Evolutionary conservation across 2,888 invertebrate species (phyloP).

Genomic region (Argyresthia goedartella): DNA sequence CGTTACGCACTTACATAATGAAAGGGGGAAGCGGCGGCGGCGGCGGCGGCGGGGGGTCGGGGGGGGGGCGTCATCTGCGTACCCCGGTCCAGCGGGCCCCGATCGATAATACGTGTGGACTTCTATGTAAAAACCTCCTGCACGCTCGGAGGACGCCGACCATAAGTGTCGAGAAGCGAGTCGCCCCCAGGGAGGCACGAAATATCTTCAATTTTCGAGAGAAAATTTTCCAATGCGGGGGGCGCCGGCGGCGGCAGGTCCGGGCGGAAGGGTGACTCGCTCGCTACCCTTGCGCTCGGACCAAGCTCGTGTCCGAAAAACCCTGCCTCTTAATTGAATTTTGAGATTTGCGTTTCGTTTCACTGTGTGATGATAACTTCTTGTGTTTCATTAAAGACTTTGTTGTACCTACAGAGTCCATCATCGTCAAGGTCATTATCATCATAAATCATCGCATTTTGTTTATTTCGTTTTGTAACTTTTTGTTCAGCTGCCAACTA

Average conservation of each 20-base stretch:
- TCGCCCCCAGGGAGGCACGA: slow-evolving; percentile 65
- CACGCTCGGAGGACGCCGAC: slow-evolving; percentile 66
- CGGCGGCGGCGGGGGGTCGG: slow-evolving; percentile 39
- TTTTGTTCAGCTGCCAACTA: background rate
- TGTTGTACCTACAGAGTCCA: too few species aligned
- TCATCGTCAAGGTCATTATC: background rate
- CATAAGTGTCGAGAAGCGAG: slow-evolving; percentile 71
- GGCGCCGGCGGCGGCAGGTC: slow-evolving; percentile 54
- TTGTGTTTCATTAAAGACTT: background rate
- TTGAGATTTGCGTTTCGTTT: slow-evolving; percentile 63
- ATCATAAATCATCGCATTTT: too few species aligned
- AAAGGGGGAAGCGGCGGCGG: slow-evolving; percentile 38
- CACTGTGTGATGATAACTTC: background rate
- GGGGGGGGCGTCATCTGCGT: slow-evolving; percentile 71
- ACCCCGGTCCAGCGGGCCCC: slow-evolving; percentile 67
- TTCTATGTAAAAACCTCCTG: slow-evolving; percentile 70
- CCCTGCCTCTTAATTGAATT: slow-evolving; percentile 65
- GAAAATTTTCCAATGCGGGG: slow-evolving; percentile 69
- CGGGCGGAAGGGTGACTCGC: slow-evolving; percentile 37
- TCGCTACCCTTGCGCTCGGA: slow-evolving; percentile 33
- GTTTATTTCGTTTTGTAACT: background rate
- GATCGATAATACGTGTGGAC: slow-evolving; percentile 71
- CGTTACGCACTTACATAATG: slow-evolving; percentile 72
- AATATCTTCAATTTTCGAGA: slow-evolving; percentile 71
- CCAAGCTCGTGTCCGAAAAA: slow-evolving; percentile 52